These are phyloP conservation scores for Microctonus hyperodae DNA, from an alignment of 2,888 invertebrate species.

Conservation along the genomic window DNA sequence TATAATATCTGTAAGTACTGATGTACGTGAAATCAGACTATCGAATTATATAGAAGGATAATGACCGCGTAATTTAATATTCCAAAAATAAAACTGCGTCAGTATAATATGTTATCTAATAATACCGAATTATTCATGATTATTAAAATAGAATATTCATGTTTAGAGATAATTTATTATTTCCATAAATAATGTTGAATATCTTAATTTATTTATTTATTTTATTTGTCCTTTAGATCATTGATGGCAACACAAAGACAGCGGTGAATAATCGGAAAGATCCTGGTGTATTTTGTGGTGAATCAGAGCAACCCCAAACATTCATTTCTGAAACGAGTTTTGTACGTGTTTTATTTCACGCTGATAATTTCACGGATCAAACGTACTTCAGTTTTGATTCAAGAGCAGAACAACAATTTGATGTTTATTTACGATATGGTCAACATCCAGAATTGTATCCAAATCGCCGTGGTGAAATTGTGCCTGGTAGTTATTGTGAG, in stretches of 20 bases:
- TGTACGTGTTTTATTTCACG: slow-evolving; percentile 89
- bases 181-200: background rate
- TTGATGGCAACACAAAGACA: slow-evolving; percentile 89
- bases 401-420: slow-evolving; percentile 89
- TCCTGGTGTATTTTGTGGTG: slow-evolving; percentile 91
- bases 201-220: background rate
- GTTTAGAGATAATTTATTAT: too few relatives aligned
- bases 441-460: slow-evolving; percentile 93
- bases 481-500: slow-evolving; percentile 89
- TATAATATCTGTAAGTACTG: slow-evolving; percentile 6
- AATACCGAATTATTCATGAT: too few relatives aligned
- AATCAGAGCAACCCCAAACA: slow-evolving; percentile 92
- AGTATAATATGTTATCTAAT: too few relatives aligned
- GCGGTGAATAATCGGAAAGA: slow-evolving; percentile 88
- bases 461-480: slow-evolving; percentile 86
- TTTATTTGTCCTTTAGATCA: slow-evolving; percentile 73
- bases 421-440: slow-evolving; percentile 90
- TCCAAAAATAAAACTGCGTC: too few relatives aligned
- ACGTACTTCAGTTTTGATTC: slow-evolving; percentile 87
- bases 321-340: slow-evolving; percentile 95
- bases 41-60: background rate
- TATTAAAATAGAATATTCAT: too few relatives aligned
- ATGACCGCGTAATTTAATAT: too few relatives aligned
- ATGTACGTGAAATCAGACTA: background rate
- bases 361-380: slow-evolving; percentile 93